phyloP scores from a whole-genome alignment of 64 coral and sea anemone species.

The Montipora cactus region DNA sequence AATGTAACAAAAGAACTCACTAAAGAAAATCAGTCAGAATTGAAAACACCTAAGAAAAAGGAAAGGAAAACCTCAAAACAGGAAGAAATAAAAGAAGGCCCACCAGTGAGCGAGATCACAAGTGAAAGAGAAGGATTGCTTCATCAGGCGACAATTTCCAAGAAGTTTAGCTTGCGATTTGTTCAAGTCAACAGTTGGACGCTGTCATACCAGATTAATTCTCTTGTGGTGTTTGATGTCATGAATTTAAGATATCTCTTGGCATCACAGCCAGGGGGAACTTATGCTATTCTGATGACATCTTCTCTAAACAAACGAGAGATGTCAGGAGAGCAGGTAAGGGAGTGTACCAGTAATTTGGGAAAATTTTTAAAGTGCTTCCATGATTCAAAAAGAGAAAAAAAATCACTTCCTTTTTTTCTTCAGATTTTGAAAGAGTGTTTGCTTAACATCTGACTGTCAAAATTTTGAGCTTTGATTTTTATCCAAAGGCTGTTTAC shows the following conservation, averaged over 20 bases:
- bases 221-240: slow-evolving; percentile 68
- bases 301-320: slow-evolving; percentile 27
- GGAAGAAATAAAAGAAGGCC: not conserved
- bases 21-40: not conserved
- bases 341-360: not conserved
- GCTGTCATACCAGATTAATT: slow-evolving; percentile 78
- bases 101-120: no score
- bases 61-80: slow-evolving; percentile 17
- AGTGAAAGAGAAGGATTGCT: not conserved
- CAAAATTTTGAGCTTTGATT: no score
- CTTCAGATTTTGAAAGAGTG: no score
- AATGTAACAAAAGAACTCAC: not conserved
- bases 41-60: not conserved
- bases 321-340: slow-evolving; percentile 1
- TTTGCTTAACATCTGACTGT: no score
- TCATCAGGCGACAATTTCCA: not conserved
- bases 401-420: no score
- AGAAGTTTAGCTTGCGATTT: not conserved
- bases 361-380: no score
- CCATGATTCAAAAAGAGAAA: no score
- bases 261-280: slow-evolving; percentile 87
- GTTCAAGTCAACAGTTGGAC: slow-evolving; percentile 58
- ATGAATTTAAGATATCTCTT: slow-evolving; percentile 44
- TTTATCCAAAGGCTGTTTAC: no score
- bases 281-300: slow-evolving; percentile 67